phyloP scores from a whole-genome alignment of 2,888 invertebrate species.

The Aricia artaxerxes region DNA sequence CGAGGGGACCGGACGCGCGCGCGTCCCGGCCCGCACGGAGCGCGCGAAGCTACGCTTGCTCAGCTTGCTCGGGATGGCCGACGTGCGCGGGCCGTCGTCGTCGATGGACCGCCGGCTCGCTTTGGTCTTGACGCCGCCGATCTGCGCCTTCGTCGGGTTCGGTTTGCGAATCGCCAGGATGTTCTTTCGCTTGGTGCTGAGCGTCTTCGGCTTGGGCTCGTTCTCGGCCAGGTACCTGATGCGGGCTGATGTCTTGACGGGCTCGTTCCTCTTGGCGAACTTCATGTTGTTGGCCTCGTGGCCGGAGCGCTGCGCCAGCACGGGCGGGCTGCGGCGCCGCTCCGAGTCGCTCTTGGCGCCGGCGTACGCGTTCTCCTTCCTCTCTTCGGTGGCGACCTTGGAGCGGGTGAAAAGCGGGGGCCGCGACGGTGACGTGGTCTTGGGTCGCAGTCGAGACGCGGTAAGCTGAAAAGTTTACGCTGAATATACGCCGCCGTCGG shows the following conservation, averaged over 20 bases:
- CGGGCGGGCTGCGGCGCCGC: slow-evolving; percentile 48
- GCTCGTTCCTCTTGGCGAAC: slow-evolving; percentile 61
- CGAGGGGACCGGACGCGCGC: slow-evolving; percentile 56
- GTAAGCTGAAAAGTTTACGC: slow-evolving; percentile 57
- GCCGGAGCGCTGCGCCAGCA: slow-evolving; percentile 57
- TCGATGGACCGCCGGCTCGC: slow-evolving; percentile 60
- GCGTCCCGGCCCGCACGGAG: slow-evolving; percentile 45
- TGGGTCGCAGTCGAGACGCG: slow-evolving; percentile 68
- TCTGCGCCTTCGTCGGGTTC: slow-evolving; percentile 63
- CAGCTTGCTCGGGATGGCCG: slow-evolving; percentile 53
- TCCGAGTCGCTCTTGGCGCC: slow-evolving; percentile 63
- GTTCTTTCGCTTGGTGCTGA: slow-evolving; percentile 63
- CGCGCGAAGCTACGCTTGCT: slow-evolving; percentile 63
- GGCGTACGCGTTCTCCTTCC: slow-evolving; percentile 72
- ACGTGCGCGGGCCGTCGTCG: slow-evolving; percentile 57
- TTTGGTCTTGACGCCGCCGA: slow-evolving; percentile 57
- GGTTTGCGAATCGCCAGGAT: slow-evolving; percentile 70
- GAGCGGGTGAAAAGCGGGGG: slow-evolving; percentile 64
- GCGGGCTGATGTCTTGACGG: slow-evolving; percentile 58
- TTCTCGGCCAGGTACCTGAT: slow-evolving; percentile 60
- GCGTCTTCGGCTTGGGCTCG: slow-evolving; percentile 67
- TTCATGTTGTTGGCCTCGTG: slow-evolving; percentile 61
- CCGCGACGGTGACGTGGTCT: slow-evolving; percentile 62
- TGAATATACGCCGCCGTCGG: not conserved
- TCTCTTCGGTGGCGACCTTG: slow-evolving; percentile 67